These are phyloP conservation scores for Cryptotermes secundus DNA, from an alignment of 1,140 invertebrate species.

Conservation along the genomic window DNA sequence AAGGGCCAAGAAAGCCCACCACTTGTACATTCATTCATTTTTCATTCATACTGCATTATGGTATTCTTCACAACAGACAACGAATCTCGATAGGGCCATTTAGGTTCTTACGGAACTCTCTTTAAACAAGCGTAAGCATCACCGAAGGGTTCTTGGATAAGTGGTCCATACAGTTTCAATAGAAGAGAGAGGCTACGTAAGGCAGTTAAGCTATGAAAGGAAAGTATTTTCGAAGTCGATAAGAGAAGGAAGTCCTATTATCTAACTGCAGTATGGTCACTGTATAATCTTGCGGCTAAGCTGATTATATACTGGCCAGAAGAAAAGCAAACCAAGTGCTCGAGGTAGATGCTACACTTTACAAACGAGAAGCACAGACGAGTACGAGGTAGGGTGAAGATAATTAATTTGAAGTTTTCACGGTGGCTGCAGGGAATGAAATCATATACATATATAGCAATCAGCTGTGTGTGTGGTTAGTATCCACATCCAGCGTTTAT, in stretches of 20 bases:
- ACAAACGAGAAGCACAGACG: not conserved
- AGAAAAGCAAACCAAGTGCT: not conserved
- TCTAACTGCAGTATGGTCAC: not conserved
- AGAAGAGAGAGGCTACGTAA: not conserved
- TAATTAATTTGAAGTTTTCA: no score
- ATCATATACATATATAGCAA: no score
- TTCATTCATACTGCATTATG: not conserved
- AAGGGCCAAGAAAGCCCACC: no score
- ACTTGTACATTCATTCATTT: no score
- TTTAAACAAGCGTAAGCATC: not conserved
- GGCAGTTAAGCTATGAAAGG: not conserved
- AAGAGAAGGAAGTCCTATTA: not conserved
- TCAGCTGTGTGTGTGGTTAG: no score
- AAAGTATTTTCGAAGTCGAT: not conserved
- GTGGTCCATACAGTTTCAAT: not conserved
- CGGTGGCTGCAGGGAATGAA: no score
- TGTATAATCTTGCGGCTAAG: constrained; percentile 3
- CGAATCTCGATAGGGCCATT: not conserved
- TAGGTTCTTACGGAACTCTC: not conserved
- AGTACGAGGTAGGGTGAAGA: no score
- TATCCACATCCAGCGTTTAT: no score
- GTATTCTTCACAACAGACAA: not conserved
- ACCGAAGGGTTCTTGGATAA: not conserved
- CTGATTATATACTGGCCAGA: not conserved
- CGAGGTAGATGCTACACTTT: not conserved